Percentiles rank a stretch among this genome's conserved stretches.
Conservation (phyloP, 2,888 invertebrate genomes). For the Parelbella ahira region DNA sequence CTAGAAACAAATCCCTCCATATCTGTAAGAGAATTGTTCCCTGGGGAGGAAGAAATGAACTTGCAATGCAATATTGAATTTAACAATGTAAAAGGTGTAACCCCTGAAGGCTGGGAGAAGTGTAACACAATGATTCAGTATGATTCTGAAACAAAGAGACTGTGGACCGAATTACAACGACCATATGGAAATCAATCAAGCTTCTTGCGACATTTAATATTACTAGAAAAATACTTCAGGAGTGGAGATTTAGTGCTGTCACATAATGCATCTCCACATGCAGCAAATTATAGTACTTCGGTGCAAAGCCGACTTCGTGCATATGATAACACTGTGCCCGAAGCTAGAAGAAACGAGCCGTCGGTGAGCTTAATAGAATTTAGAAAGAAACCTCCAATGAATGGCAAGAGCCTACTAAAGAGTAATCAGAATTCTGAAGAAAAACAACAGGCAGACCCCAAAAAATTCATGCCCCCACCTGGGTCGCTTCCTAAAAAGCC, state of each 20-base stretch:
- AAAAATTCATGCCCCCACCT: conserved; percentile 60
- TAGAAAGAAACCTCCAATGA: conserved; percentile 63
- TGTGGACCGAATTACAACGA: conserved; percentile 91
- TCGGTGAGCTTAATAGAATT: conserved; percentile 66
- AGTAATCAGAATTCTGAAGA: conserved; percentile 54
- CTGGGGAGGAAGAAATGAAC: conserved; percentile 91
- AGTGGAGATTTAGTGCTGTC: conserved; percentile 88
- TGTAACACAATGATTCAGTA: conserved; percentile 89
- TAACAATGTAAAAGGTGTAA: conserved; percentile 84
- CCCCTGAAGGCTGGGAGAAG: conserved; percentile 92
- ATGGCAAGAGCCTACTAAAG: conserved; percentile 70
- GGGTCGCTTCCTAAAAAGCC: conserved; percentile 47
- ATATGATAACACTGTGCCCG: conserved; percentile 82
- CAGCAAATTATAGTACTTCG: conserved; percentile 88
- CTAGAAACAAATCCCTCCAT: conserved; percentile 90
- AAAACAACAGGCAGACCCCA: conserved; percentile 41
- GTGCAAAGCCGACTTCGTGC: conserved; percentile 89
- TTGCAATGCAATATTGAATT: conserved; percentile 89
- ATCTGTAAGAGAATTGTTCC: conserved; percentile 89
- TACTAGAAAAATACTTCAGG: conserved; percentile 91
- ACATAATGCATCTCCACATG: conserved; percentile 86
- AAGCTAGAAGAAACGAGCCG: conserved; percentile 53
- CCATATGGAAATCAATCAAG: conserved; percentile 94
- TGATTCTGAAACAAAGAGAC: conserved; percentile 88
- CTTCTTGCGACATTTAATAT: conserved; percentile 88